Evolutionary conservation across 64 coral and sea anemone genomes (phyloP).

Genomic region (Orbicella faveolata): DNA sequence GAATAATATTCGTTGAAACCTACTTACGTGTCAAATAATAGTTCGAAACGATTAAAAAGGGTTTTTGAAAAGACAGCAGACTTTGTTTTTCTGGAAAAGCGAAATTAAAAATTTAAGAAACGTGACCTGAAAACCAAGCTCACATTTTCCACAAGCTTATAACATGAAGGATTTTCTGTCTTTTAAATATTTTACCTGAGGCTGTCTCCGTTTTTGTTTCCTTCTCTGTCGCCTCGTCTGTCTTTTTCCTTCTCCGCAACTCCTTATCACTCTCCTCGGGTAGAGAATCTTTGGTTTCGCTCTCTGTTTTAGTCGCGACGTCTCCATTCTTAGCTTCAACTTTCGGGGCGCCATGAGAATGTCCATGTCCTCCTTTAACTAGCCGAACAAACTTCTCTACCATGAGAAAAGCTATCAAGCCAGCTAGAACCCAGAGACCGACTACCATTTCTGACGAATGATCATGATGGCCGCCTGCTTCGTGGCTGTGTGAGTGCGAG

Average conservation of each 20-base stretch:
- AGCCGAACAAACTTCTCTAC: conserved; percentile 97
- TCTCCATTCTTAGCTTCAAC: conserved; percentile 42
- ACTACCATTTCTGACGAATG: conserved; percentile 89
- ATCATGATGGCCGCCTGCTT: conserved; percentile 53
- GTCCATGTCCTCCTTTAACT: conserved; percentile 87
- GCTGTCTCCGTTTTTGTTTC: conserved; percentile 30
- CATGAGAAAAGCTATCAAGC: conserved; percentile 92
- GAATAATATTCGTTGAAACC: conserved; percentile 9
- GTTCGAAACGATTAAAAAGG: background rate
- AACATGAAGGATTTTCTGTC: background rate
- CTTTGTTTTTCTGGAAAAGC: background rate
- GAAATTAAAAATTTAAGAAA: conserved; percentile 39
- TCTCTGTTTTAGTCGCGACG: conserved; percentile 20
- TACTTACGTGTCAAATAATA: conserved; percentile 34
- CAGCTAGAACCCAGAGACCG: conserved; percentile 98
- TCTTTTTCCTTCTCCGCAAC: conserved; percentile 72
- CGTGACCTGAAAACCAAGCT: background rate
- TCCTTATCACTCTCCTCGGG: conserved; percentile 55
- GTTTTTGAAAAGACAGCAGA: background rate
- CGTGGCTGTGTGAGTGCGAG: conserved; percentile 64
- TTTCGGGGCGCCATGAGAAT: conserved; percentile 67
- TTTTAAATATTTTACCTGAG: conserved; percentile 1
- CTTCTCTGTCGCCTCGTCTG: conserved; percentile 54
- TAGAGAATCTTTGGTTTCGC: background rate
- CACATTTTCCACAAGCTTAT: background rate